phyloP scores from a whole-genome alignment of 2,888 invertebrate species.

The Diaprepes abbreviatus region DNA sequence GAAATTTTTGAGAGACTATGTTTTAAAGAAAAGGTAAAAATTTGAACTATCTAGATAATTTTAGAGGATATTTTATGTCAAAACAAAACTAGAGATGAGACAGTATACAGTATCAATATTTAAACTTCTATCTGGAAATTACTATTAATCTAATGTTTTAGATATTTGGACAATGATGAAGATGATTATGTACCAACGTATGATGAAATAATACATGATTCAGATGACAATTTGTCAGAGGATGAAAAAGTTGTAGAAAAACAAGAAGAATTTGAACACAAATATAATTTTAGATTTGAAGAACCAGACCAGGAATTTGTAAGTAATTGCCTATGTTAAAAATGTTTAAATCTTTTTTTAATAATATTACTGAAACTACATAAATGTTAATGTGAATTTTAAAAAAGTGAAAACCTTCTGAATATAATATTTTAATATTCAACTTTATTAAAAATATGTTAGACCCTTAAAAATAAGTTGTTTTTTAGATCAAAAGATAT shows the following conservation, averaged over 20 bases:
- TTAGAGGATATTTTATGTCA: not conserved
- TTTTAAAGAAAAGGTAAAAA: slow-evolving; percentile 83
- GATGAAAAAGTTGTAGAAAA: slow-evolving; percentile 85
- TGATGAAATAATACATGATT: slow-evolving; percentile 77
- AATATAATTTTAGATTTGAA: slow-evolving; percentile 96
- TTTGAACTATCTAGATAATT: not conserved
- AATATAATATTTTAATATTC: too few relatives aligned
- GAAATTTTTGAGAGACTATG: slow-evolving; percentile 92
- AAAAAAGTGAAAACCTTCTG: too few relatives aligned
- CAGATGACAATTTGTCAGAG: slow-evolving; percentile 75
- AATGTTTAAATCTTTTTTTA: too few relatives aligned
- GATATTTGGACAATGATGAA: slow-evolving; percentile 70
- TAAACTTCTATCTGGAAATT: too few relatives aligned
- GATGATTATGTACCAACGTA: slow-evolving; percentile 72
- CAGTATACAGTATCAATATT: too few relatives aligned
- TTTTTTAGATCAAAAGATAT: slow-evolving; percentile 84
- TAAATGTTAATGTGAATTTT: too few relatives aligned
- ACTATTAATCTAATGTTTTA: too few relatives aligned
- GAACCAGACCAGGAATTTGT: slow-evolving; percentile 95
- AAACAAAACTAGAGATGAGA: too few relatives aligned
- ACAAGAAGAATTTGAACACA: slow-evolving; percentile 92
- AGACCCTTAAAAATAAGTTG: too few relatives aligned
- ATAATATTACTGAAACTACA: too few relatives aligned
- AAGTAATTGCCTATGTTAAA: slow-evolving; percentile 59
- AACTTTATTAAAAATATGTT: too few relatives aligned